A percentile compares a stretch with the other conserved stretches of the same genome.
Evolutionary conservation across 2,113 vertebrate species (phyloP).

Genomic region (Nyctibius bracteatus): DNA sequence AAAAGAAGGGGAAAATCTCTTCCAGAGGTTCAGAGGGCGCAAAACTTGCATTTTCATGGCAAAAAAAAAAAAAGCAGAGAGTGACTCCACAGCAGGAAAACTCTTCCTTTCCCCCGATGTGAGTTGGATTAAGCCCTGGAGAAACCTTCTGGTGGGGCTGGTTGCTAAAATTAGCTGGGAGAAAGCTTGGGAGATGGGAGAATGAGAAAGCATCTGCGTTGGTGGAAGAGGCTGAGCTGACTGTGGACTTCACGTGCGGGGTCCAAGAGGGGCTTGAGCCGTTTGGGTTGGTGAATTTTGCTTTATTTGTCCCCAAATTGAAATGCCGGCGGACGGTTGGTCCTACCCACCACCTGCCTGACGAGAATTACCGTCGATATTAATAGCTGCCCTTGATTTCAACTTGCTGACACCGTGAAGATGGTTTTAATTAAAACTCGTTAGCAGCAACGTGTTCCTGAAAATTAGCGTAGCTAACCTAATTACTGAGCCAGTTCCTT

Average conservation of each 20-base stretch:
- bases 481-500: background rate
- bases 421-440: conserved; percentile 58
- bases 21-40: background rate
- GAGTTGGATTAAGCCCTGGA: background rate
- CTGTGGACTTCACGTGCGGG: rapidly evolving
- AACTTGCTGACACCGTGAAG: conserved; percentile 34
- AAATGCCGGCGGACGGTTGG: background rate
- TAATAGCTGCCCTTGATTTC: conserved; percentile 29
- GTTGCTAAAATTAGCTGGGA: background rate
- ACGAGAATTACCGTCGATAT: background rate
- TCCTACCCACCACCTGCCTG: background rate
- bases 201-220: rapidly evolving
- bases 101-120: background rate
- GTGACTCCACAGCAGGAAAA: background rate
- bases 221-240: background rate
- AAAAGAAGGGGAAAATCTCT: background rate
- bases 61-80: background rate
- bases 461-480: background rate
- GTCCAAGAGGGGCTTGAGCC: background rate
- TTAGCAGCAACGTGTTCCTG: conserved; percentile 55
- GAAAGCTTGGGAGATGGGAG: background rate
- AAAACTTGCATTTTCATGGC: background rate
- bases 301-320: background rate
- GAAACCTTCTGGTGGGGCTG: background rate
- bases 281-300: background rate